A percentile compares a stretch with the other conserved stretches of the same genome.
Conservation (phyloP, 2,797 vertebrate species). For the Enteromius fasciolatus region DNA sequence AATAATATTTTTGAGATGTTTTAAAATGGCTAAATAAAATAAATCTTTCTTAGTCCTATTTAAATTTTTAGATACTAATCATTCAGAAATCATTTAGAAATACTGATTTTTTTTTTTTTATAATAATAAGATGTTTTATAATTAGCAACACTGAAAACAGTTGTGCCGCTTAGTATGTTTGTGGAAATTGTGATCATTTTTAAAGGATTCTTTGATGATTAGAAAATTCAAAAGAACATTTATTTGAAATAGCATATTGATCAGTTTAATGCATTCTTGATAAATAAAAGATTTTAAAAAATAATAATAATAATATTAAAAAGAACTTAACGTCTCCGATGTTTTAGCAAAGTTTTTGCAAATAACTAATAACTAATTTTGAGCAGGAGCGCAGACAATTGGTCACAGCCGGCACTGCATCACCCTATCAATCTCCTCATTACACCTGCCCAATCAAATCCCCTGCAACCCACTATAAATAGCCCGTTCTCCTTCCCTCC, state of each 20-base stretch:
- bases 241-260: background rate
- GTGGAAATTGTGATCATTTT: background rate
- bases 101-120: background rate
- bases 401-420: too few species aligned
- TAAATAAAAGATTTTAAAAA: background rate
- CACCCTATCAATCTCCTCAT: too few species aligned
- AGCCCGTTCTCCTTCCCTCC: too few species aligned
- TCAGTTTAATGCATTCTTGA: background rate
- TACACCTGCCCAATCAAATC: too few species aligned
- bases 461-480: too few species aligned
- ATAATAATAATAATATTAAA: background rate
- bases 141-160: background rate
- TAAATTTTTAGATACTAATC: background rate
- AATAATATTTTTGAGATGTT: background rate
- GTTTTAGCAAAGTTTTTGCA: background rate
- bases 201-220: background rate
- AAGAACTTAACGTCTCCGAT: background rate
- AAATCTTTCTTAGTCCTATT: too few species aligned
- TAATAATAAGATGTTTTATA: too few species aligned
- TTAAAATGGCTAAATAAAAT: too few species aligned
- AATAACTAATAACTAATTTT: too few species aligned
- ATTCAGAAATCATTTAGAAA: background rate
- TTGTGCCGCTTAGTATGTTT: background rate
- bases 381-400: too few species aligned
- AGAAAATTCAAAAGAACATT: background rate